Conservation (phyloP, 2,888 invertebrate species). For the Eueremaeus valkanovi region DNA sequence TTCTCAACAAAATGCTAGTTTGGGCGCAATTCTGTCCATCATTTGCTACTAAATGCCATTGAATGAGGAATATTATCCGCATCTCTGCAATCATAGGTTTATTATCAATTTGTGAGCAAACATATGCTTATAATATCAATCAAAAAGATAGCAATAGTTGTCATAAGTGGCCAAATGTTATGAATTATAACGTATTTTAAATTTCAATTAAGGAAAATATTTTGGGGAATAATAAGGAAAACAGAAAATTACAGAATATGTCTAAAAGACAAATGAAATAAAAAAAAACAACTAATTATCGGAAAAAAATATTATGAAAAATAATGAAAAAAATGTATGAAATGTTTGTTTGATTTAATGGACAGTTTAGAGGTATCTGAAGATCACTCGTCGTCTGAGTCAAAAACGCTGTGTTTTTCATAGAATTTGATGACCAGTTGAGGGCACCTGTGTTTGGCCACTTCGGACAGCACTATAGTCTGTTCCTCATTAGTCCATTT, state of each 20-base stretch:
- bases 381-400: not conserved
- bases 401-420: constrained; percentile 6
- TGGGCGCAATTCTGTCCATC: too few relatives aligned
- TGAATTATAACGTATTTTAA: too few relatives aligned
- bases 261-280: not conserved
- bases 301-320: not conserved
- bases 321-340: not conserved
- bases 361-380: not conserved
- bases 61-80: too few relatives aligned
- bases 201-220: too few relatives aligned
- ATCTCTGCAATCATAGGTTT: too few relatives aligned
- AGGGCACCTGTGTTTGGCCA: constrained; percentile 14
- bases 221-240: not conserved
- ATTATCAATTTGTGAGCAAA: too few relatives aligned
- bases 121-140: too few relatives aligned
- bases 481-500: not conserved
- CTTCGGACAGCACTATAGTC: constrained; percentile 7
- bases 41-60: too few relatives aligned
- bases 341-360: not conserved
- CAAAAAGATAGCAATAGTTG: too few relatives aligned
- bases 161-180: too few relatives aligned
- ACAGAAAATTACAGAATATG: not conserved
- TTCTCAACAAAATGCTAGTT: too few relatives aligned
- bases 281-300: not conserved
- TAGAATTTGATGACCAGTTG: constrained; percentile 31